Base-by-base conservation (phyloP, 2,888 invertebrate species). In the Eupithecia exiguata region DNA sequence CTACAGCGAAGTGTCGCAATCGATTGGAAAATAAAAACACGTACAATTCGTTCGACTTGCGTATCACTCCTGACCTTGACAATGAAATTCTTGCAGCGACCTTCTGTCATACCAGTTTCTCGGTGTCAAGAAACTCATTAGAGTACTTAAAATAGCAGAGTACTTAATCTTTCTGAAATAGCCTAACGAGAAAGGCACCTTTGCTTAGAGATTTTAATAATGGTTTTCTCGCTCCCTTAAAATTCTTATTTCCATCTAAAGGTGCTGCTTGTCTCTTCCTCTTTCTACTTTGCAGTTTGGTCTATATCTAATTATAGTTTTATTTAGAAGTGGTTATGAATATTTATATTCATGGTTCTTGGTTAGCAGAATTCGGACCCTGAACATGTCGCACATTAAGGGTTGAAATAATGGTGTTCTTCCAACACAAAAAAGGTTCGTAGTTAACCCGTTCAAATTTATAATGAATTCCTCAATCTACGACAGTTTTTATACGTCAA, bases 41-140 rank as follows among this genome's bases (percentile, higher is more conserved):
- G 21, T 46, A 16, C 62, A 61, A 46, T 36, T 63, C 25, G 16
- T 61, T 63, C 49, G 38, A 49, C n/a, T 68, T 30, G 16, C 35
- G 6, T 66, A 58, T 43, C 62, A 16, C 35, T 70, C 21, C 69
- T 73, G 70, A 70, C 75, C 75, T 75, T 73, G 75, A 38, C 69
- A 75, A 69, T 72, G 75, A 68, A 71, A 66, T 71, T 58, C 61
- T 71, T 66, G 66, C 53, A 43, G 21, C 53, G 25, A 46, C 63
- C 38, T 43, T 66, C 35, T 12, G 38, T 12, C 21, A 18, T 30
- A 75, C 74, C 61, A 61, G 70, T 72, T 72, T 75, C 63, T 36
- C 38, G 66, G 68, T 68, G 74, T 71, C 72, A 69, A 75, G 18
- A 65, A 73, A 70, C 70, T 75, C 53, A 70, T 66, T 70, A 66